phyloP scores from a whole-genome alignment of 2,797 vertebrate genomes.

The Crax fasciolata region DNA sequence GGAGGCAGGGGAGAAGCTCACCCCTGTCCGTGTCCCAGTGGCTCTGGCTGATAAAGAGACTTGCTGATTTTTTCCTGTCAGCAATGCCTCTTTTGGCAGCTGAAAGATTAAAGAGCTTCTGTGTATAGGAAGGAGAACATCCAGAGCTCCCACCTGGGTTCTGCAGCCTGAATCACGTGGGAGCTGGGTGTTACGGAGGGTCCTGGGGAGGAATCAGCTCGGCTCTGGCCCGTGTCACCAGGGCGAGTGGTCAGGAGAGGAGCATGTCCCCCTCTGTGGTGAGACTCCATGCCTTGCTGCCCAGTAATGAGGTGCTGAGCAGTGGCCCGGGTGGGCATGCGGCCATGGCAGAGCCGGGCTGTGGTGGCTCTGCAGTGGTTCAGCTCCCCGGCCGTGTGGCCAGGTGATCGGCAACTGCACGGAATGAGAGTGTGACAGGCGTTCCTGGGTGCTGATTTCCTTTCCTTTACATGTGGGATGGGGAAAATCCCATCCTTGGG shows the following conservation, averaged over 20 bases:
- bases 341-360: neutral
- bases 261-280: neutral
- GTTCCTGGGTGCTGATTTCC: accelerated
- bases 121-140: neutral
- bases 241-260: neutral
- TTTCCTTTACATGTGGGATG: neutral
- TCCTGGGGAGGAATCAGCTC: neutral
- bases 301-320: neutral
- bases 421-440: neutral
- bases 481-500: neutral
- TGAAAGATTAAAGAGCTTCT: conserved; percentile 35
- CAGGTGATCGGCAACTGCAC: neutral
- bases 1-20: neutral
- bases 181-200: neutral
- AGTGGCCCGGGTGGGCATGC: neutral
- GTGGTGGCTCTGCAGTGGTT: neutral
- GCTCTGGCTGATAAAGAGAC: neutral
- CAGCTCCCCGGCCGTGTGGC: accelerated
- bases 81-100: neutral
- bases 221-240: neutral
- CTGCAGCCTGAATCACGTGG: neutral
- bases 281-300: neutral
- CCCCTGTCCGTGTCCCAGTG: neutral
- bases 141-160: conserved; percentile 15
- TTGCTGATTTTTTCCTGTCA: conserved; percentile 8